A percentile compares a stretch with the other conserved stretches of the same genome.
Conservation (phyloP, 2,797 vertebrate species). For the Capromys pilorides region DNA sequence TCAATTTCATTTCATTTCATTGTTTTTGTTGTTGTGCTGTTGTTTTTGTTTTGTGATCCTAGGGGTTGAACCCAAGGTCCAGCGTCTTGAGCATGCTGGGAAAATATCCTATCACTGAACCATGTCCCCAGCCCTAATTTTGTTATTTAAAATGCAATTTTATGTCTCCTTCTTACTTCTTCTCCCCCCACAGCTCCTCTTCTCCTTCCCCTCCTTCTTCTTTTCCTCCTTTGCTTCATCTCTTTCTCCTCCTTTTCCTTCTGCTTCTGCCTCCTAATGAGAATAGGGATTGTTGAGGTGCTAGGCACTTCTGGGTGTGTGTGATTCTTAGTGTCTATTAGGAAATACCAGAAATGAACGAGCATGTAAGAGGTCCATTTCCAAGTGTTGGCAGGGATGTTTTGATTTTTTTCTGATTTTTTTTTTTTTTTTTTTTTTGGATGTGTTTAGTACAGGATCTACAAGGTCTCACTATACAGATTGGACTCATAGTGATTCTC, state of each 20-base stretch:
- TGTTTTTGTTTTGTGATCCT: neutral
- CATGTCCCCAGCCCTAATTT: neutral
- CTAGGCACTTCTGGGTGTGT: neutral
- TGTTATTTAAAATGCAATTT: neutral
- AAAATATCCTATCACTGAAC: neutral
- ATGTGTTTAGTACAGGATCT: too few species aligned
- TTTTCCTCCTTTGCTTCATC: too few species aligned
- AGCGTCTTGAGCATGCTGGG: neutral
- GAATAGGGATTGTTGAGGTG: neutral
- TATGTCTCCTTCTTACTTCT: neutral
- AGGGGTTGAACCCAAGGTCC: neutral
- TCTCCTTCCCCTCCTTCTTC: neutral
- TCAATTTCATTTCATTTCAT: neutral
- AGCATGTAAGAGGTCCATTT: neutral
- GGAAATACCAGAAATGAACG: neutral
- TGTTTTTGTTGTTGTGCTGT: neutral
- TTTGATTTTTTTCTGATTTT: too few species aligned
- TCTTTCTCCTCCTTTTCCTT: too few species aligned
- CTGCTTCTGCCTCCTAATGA: neutral
- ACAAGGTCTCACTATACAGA: too few species aligned
- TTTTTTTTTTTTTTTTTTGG: too few species aligned
- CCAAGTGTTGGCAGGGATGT: neutral
- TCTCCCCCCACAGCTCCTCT: too few species aligned
- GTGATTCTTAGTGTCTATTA: neutral
- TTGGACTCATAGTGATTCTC: too few species aligned